Evolutionary conservation across 2,888 invertebrate species (phyloP), one percentile per base, ranked within the genome.

Genomic region (Hipparchia semele): DNA sequence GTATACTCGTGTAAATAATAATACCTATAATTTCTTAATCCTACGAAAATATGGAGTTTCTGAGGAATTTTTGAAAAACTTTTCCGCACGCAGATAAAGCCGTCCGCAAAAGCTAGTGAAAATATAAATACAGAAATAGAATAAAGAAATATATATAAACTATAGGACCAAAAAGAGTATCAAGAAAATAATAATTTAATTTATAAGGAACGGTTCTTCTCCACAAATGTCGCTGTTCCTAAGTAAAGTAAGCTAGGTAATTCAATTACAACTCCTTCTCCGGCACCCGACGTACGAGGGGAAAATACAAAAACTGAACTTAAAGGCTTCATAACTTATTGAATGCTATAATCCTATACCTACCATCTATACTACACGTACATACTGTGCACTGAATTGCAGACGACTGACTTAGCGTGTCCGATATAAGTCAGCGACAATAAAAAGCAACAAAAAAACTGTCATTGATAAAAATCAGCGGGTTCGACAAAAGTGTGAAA

Each of bases 261-360:
- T 89, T 89, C 84, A 87, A 90, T 91, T 91, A 90, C 86, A 85
- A 84, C 86, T 88, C 86, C 85, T 87, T 86, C 81, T 77, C 66
- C 76, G 74, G 79, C 68, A 72, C 72, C 54, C 75, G 70, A 72
- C 53, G 74, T 73, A 68, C 76, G 72, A 77, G 74, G 77, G 76
- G 71, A 69, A 74, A 73, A 74, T 76, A 78, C 73, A 76, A 74
- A 76, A 78, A 75, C 70, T 75, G 67, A 71, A 72, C 75, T 77
- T 71, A 70, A 83, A 73, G 90, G 88, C 86, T 90, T 90, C 89
- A 80, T 85, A 86, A 82, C 78, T 81, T 81, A 80, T 77, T 78
- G 79, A 77, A 76, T 69, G 73, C 71, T 72, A 70, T 68, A 69
- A 45, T 67, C 45, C 54, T 67, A 67, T 67, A 56, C 39, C 39